These are phyloP conservation scores for Eonycteris spelaea DNA, from an alignment of 2,113 vertebrate species.

Conservation along the genomic window DNA sequence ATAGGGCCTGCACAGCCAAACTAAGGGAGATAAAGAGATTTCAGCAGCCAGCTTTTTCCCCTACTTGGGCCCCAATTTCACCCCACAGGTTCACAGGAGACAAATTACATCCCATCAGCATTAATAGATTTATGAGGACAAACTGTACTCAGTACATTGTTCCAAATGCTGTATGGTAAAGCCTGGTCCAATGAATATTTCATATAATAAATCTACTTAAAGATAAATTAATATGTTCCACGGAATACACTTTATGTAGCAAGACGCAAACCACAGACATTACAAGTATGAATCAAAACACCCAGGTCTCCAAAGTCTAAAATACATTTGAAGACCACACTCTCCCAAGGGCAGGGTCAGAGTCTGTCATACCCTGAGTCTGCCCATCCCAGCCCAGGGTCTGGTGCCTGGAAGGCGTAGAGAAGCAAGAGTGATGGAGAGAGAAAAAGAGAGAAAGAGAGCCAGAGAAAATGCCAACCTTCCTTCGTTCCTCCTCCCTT, in stretches of 20 bases:
- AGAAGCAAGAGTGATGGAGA: not conserved
- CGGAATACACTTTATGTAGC: not conserved
- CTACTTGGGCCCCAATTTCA: not conserved
- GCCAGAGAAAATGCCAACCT: not conserved
- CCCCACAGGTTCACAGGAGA: constrained; percentile 26
- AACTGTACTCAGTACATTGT: constrained; percentile 49
- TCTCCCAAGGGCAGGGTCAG: not conserved
- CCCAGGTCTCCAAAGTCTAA: not conserved
- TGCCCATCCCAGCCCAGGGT: not conserved
- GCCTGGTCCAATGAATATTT: constrained; percentile 50
- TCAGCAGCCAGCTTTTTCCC: not conserved
- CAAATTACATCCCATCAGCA: constrained; percentile 29
- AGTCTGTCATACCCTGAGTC: not conserved
- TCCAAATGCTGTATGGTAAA: not conserved
- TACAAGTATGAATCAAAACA: not conserved
- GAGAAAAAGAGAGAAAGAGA: not conserved
- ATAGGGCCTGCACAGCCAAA: not conserved
- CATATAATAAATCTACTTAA: constrained; percentile 56
- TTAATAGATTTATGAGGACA: constrained; percentile 64
- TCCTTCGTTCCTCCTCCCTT: not conserved
- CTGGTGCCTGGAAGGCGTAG: not conserved
- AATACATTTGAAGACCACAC: not conserved
- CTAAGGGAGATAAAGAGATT: not conserved
- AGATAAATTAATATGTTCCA: constrained; percentile 45
- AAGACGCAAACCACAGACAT: constrained; percentile 13